Evolutionary conservation across 2,797 vertebrate species (phyloP).

Genomic region (Paramormyrops hopkinsi): DNA sequence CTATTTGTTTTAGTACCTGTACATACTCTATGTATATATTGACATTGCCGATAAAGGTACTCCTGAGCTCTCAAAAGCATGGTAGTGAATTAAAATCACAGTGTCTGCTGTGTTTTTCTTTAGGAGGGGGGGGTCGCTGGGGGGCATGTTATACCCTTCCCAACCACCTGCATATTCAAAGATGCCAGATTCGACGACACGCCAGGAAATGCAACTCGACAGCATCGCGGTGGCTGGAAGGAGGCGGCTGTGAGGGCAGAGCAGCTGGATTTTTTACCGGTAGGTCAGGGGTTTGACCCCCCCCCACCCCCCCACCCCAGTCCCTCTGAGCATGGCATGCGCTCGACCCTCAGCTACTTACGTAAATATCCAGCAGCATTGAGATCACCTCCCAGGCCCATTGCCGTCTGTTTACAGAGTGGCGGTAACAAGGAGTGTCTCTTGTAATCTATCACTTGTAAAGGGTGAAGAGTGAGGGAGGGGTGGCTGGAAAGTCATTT

Average conservation of each 20-base stretch:
- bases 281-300: background rate
- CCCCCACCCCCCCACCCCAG: background rate
- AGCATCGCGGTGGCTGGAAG: background rate
- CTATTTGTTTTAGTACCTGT: no score
- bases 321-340: background rate
- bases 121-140: background rate
- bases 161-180: conserved; percentile 29
- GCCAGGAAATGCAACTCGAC: background rate
- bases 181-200: background rate
- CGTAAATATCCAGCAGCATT: background rate
- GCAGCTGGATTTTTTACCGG: conserved; percentile 4
- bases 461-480: conserved; percentile 17
- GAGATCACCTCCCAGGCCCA: background rate
- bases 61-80: conserved; percentile 30
- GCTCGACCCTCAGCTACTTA: background rate
- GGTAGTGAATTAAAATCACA: conserved; percentile 40
- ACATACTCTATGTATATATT: no score
- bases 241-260: background rate
- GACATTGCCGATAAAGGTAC: conserved; percentile 15
- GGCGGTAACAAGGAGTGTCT: background rate
- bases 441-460: background rate
- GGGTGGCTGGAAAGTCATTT: conserved; percentile 2
- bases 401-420: background rate
- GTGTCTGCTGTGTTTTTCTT: conserved; percentile 23
- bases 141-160: conserved; percentile 19